Conservation (phyloP, 2,113 vertebrate genomes). For the Sphaerodactylus townsendi region DNA sequence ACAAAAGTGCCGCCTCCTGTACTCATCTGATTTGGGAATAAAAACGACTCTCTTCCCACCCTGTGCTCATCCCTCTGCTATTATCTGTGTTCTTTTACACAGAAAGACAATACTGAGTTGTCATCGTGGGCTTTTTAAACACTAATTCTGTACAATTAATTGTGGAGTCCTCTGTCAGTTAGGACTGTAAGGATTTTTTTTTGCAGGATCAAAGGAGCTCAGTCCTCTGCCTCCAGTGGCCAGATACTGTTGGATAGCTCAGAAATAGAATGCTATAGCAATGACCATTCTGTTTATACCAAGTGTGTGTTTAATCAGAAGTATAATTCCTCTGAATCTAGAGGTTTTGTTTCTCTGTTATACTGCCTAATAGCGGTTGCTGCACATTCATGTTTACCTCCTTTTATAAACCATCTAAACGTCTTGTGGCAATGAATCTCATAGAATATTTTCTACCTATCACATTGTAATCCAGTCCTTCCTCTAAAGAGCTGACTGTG, state of each 20-base stretch:
- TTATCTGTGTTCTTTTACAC: too few species aligned
- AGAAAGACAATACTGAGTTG: neutral
- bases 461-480: too few species aligned
- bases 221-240: neutral
- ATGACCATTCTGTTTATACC: neutral
- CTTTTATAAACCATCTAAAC: neutral
- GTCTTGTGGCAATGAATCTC: neutral
- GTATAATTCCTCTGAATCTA: neutral
- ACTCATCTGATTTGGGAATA: neutral
- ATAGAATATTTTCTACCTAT: neutral
- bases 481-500: too few species aligned
- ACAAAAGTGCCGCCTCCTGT: slow-evolving; percentile 8
- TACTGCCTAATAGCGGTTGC: neutral
- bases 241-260: neutral
- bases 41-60: slow-evolving; percentile 39
- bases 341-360: neutral
- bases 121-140: slow-evolving; percentile 2
- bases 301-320: neutral
- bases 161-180: slow-evolving; percentile 8
- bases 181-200: neutral
- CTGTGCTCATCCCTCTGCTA: slow-evolving; percentile 26
- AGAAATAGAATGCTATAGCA: neutral
- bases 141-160: neutral
- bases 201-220: neutral
- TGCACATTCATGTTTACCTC: neutral